A percentile compares a stretch with the other conserved stretches of the same genome.
phyloP scores from a whole-genome alignment of 2,888 invertebrate species.

The Noctua janthe region DNA sequence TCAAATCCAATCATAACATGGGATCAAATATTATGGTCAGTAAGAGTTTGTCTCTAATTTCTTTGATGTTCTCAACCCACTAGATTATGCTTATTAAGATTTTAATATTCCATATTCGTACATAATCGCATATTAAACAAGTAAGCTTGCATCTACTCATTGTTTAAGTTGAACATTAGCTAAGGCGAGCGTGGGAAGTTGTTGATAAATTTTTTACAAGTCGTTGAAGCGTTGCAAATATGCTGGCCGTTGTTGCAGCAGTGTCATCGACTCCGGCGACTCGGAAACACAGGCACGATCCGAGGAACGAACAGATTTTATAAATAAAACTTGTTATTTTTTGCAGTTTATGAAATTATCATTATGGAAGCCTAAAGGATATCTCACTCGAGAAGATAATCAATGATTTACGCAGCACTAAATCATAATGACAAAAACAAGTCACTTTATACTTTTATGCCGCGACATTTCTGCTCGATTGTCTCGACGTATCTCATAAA shows the following conservation, averaged over 20 bases:
- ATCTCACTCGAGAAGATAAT: constrained; percentile 14
- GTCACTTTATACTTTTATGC: constrained; percentile 20
- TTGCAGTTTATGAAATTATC: constrained; percentile 22
- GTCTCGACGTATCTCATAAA: constrained; percentile 55
- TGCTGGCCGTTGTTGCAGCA: constrained; percentile 74
- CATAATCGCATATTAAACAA: constrained; percentile 50
- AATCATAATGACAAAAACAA: constrained; percentile 26
- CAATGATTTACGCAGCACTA: constrained; percentile 13
- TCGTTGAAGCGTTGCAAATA: constrained; percentile 83
- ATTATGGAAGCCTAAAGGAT: constrained; percentile 13
- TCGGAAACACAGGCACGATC: constrained; percentile 63
- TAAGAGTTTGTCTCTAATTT: not conserved
- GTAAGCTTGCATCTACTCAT: constrained; percentile 52
- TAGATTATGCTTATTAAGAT: constrained; percentile 1
- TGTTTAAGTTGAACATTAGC: constrained; percentile 58
- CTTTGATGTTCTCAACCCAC: not conserved
- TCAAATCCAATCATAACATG: not conserved
- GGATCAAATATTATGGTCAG: not conserved
- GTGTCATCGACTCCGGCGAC: constrained; percentile 77
- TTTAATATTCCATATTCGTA: constrained; percentile 41
- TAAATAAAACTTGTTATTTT: constrained; percentile 47
- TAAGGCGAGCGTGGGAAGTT: constrained; percentile 79
- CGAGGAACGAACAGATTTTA: constrained; percentile 44
- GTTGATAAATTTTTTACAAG: constrained; percentile 75
- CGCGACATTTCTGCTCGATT: constrained; percentile 17